phyloP scores from a whole-genome alignment of 2,888 invertebrate species.

The Scaptodrosophila latifasciaeformis region DNA sequence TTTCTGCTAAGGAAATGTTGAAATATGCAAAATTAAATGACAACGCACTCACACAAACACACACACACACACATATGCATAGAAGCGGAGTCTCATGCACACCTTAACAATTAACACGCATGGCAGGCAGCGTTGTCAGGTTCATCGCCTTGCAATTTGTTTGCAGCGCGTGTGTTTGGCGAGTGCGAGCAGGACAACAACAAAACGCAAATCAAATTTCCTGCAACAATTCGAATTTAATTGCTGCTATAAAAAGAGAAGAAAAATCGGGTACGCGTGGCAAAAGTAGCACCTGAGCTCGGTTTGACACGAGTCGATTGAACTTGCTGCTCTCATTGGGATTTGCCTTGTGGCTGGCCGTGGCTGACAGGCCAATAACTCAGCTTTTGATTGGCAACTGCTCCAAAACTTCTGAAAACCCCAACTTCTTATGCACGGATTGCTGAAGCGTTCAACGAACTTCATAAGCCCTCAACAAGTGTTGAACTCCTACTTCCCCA shows the following conservation, averaged over 20 bases:
- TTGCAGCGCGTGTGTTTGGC: neutral
- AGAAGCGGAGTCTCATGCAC: too few species aligned
- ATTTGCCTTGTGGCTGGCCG: conserved; percentile 44
- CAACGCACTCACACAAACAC: conserved; percentile 17
- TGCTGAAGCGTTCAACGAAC: conserved; percentile 44
- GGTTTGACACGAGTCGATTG: too few species aligned
- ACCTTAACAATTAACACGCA: conserved; percentile 56
- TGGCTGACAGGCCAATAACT: conserved; percentile 52
- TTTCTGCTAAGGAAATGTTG: too few species aligned
- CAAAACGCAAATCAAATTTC: conserved; percentile 50
- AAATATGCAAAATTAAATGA: conserved; percentile 44
- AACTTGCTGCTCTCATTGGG: too few species aligned
- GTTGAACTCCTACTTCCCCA: conserved; percentile 18
- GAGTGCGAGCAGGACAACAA: conserved; percentile 5
- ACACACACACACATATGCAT: conserved; percentile 15
- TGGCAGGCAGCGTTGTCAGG: conserved; percentile 37
- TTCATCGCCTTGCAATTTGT: conserved; percentile 15
- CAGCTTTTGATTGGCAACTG: conserved; percentile 55
- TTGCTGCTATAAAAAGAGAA: conserved; percentile 50
- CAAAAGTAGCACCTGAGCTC: conserved; percentile 44
- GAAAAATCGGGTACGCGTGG: neutral
- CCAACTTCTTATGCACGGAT: neutral
- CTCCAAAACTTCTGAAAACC: too few species aligned
- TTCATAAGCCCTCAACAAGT: conserved; percentile 35
- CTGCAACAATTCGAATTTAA: conserved; percentile 58